Percentiles rank a stretch among this genome's conserved stretches.
Conservation (phyloP, 1,140 invertebrate genomes). For the Aphis craccivora region DNA sequence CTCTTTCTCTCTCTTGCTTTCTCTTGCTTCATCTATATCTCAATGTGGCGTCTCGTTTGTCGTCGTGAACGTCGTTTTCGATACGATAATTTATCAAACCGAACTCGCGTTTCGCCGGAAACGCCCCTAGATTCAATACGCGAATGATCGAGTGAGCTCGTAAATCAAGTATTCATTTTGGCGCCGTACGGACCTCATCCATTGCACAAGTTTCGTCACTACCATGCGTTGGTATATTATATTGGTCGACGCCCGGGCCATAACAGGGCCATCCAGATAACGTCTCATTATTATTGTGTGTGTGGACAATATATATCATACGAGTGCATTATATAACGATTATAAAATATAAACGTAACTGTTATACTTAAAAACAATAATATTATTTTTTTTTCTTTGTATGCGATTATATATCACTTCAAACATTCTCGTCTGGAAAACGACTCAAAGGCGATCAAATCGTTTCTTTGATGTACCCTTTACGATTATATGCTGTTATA, state of each 20-base stretch:
- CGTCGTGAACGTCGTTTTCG: neutral
- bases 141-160: neutral
- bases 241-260: neutral
- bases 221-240: neutral
- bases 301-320: neutral
- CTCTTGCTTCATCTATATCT: neutral
- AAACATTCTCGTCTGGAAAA: too few relatives aligned
- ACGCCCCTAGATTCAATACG: neutral
- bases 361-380: too few relatives aligned
- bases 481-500: neutral
- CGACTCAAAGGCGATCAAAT: neutral
- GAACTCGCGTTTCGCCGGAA: neutral
- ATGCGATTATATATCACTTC: neutral
- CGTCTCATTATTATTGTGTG: neutral
- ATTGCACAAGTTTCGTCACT: neutral
- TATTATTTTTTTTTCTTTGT: neutral
- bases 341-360: neutral
- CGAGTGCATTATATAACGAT: neutral
- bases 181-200: neutral
- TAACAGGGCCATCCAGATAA: neutral
- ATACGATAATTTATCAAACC: neutral
- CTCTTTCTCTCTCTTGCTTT: too few relatives aligned
- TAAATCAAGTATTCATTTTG: conserved; percentile 12
- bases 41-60: neutral
- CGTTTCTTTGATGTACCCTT: neutral